Conservation (phyloP, 2,113 vertebrate species). For the Nanorana parkeri region DNA sequence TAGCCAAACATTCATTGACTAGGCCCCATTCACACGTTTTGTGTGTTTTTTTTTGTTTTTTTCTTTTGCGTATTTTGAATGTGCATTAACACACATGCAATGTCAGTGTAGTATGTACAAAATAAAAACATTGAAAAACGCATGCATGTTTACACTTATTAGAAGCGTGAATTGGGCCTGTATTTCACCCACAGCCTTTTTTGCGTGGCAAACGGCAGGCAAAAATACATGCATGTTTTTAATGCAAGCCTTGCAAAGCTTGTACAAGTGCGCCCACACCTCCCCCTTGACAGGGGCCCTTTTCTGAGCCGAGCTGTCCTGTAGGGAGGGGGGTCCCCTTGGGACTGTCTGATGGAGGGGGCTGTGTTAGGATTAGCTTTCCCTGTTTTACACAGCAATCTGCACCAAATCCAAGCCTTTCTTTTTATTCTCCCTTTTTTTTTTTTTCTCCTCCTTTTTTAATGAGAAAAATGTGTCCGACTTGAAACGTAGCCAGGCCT, state of each 20-base stretch:
- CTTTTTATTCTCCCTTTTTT: conserved; percentile 37
- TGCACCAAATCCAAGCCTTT: conserved; percentile 47
- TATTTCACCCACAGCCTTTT: not conserved
- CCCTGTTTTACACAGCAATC: conserved; percentile 51
- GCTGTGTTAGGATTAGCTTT: conserved; percentile 48
- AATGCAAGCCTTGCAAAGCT: conserved; percentile 3
- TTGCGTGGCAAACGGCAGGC: conserved; percentile 12
- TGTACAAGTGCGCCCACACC: conserved; percentile 46
- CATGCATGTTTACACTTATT: too few relatives aligned
- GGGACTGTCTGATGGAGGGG: conserved; percentile 49
- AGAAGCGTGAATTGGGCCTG: not conserved
- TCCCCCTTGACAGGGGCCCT: conserved; percentile 45
- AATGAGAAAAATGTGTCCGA: conserved; percentile 57
- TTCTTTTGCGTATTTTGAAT: too few relatives aligned
- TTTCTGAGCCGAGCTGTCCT: conserved; percentile 48
- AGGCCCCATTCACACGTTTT: too few relatives aligned
- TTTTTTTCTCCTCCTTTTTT: conserved; percentile 21
- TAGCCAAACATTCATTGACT: too few relatives aligned
- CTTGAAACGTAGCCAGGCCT: conserved; percentile 48
- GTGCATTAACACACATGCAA: too few relatives aligned
- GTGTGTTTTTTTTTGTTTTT: too few relatives aligned
- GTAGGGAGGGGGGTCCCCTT: conserved; percentile 38
- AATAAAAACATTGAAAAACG: too few relatives aligned
- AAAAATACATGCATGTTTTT: conserved; percentile 22
- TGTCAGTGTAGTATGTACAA: too few relatives aligned